Conservation (phyloP, 1,140 invertebrate genomes). For the Panonychus citri region DNA sequence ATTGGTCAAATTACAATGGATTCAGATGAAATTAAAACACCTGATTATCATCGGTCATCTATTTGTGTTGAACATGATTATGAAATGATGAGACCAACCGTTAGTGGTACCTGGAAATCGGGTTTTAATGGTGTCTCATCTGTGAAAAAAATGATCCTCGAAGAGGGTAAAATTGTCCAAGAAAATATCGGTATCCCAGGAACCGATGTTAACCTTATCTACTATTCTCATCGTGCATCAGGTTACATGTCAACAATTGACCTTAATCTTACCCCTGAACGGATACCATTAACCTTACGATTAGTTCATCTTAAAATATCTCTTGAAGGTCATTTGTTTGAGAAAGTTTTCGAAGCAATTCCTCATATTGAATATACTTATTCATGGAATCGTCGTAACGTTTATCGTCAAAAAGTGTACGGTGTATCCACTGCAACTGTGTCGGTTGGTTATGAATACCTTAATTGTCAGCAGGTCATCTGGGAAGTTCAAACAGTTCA, state of each 20-base stretch:
- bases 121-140: conserved; percentile 79
- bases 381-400: conserved; percentile 29
- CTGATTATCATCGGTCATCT: background rate
- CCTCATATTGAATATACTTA: conserved; percentile 26
- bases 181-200: conserved; percentile 79
- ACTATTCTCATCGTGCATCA: conserved; percentile 23
- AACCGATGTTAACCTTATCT: conserved; percentile 28
- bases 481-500: conserved; percentile 83
- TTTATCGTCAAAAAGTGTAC: conserved; percentile 39
- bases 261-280: conserved; percentile 24
- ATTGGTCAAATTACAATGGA: conserved; percentile 36
- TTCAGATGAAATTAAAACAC: background rate
- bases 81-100: conserved; percentile 69
- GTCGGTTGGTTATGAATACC: conserved; percentile 76
- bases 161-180: conserved; percentile 82
- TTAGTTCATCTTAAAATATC: conserved; percentile 20
- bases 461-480: conserved; percentile 51
- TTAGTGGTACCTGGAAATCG: conserved; percentile 73
- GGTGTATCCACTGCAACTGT: conserved; percentile 51
- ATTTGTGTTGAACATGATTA: conserved; percentile 66
- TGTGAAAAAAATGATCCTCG: conserved; percentile 34
- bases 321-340: conserved; percentile 26
- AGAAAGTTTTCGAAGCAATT: conserved; percentile 27
- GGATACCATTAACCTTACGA: conserved; percentile 24
- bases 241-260: conserved; percentile 27